Conservation (phyloP, 53 echinoderm and acorn worm species). For the Henricia sp. region DNA sequence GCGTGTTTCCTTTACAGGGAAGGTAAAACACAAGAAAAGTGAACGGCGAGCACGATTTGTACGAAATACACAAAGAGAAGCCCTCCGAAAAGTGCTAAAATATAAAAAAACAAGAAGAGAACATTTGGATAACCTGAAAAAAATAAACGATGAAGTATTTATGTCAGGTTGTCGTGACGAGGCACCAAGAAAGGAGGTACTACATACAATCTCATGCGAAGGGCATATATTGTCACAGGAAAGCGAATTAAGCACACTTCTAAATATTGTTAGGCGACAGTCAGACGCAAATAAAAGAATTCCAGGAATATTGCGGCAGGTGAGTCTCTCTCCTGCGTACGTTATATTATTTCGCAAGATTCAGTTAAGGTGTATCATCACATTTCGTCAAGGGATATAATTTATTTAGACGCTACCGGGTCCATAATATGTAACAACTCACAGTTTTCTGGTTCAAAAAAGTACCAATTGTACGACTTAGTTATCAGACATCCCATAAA, state of each 20-base stretch:
- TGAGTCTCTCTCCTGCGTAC: neutral
- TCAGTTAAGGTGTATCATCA: neutral
- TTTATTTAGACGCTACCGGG: slow-evolving; percentile 25
- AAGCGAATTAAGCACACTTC: neutral
- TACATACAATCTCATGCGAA: neutral
- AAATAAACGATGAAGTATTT: neutral
- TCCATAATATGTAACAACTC: slow-evolving; percentile 8
- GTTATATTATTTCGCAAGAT: neutral
- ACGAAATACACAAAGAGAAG: neutral
- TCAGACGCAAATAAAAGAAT: neutral
- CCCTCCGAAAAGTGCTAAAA: neutral
- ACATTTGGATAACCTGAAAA: neutral
- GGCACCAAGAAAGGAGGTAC: neutral
- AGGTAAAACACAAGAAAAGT: neutral
- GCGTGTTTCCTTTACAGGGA: neutral
- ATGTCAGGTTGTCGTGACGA: neutral
- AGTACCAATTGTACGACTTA: neutral
- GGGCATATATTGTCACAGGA: neutral
- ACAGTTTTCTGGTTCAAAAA: neutral
- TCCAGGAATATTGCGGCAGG: neutral
- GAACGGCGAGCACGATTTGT: neutral
- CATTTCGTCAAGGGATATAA: neutral
- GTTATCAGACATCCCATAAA: neutral
- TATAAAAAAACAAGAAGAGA: neutral
- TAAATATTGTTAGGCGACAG: neutral